Base-by-base conservation (phyloP, 2,888 invertebrate genomes). In the Automeris io region DNA sequence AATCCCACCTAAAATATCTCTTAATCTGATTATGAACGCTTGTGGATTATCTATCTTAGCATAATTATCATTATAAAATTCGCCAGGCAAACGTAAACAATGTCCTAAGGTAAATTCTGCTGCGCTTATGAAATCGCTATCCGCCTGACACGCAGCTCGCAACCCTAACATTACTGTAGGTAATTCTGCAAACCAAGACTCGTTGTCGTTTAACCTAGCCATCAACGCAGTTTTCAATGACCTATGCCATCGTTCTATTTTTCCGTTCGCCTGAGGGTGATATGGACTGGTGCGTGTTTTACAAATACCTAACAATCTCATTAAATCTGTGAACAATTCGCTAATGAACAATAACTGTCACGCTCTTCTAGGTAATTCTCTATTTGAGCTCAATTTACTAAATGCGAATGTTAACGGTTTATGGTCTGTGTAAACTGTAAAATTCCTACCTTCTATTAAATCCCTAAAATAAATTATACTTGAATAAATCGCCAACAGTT, bases 291-390 rank as follows among this genome's bases (percentile, higher is more conserved):
- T 12, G 12, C 6, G 29, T 12, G 13, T 29, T 13, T 29, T 29
- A 3, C 3, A 8, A 8, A 29, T 11, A 9, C 29, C 29, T 13
- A 29, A 6, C 12, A 29, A 6, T 11, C 2, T 13, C 29, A 29
- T 29, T 8, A 29, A 11, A 12, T 29, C 6, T 4, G 11, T 11
- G 29, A 29, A 29, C 11, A 48, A 49, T 19, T 54, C 46, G 18
- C 49, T 46, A n/a, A 54, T 51, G 23, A 35, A 51, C 9, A 43
- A 8, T 4, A 49, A 23, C 11, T 47, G 49, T n/a, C 50, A 36
- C 2, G 46, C 37, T 11, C 50, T 22, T 22, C 47, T 24, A 2
- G 51, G 45, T 5, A 38, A 40, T 42, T 52, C 49, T 16, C 40
- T 49, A 9, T 23, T 9, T 23, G 24, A 41, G 7, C 16, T 18